Conservation (phyloP, 1,140 invertebrate genomes). For the Teleogryllus occipitalis region DNA sequence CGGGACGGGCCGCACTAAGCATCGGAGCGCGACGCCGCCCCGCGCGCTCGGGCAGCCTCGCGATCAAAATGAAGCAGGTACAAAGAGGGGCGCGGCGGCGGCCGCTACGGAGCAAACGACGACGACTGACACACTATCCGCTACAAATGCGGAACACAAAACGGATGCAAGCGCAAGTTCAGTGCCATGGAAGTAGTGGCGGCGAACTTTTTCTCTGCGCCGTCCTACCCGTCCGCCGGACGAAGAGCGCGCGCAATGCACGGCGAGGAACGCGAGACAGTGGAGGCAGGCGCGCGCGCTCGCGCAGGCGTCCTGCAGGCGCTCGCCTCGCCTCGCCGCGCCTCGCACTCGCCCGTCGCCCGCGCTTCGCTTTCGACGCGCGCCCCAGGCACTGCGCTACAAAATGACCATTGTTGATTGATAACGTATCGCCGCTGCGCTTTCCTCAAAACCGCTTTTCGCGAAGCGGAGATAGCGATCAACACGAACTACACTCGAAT, state of each 20-base stretch:
- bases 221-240: no score
- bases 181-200: not conserved
- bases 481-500: not conserved
- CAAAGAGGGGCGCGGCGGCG: not conserved
- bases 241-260: no score
- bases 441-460: not conserved
- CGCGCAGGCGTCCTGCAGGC: no score
- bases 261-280: not conserved
- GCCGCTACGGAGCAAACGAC: not conserved
- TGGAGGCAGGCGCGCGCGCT: not conserved
- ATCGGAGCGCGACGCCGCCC: not conserved
- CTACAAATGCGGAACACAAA: not conserved
- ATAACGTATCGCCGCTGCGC: not conserved
- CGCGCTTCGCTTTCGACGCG: not conserved
- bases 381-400: not conserved
- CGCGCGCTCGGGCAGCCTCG: no score
- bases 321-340: no score
- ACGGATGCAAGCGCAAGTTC: not conserved
- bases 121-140: not conserved
- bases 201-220: not conserved
- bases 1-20: not conserved
- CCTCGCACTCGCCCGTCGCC: not conserved
- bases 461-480: not conserved
- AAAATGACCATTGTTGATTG: constrained; percentile 6
- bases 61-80: not conserved